A percentile compares a stretch with the other conserved stretches of the same genome.
phyloP scores from a whole-genome alignment of 2,888 invertebrate genomes.

The Pristionchus arcanus region DNA sequence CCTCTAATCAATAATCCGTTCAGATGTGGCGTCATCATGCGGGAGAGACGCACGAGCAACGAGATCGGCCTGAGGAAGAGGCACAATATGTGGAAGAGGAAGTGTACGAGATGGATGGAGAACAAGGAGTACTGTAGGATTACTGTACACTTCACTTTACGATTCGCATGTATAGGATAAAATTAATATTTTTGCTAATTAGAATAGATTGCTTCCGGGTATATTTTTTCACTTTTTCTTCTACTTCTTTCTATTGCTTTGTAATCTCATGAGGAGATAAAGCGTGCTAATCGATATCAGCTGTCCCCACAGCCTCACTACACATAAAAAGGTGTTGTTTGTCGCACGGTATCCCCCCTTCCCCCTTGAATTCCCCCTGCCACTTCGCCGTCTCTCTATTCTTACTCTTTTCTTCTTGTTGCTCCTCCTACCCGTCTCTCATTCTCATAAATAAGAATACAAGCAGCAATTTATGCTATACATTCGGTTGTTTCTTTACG shows the following conservation, averaged over 20 bases:
- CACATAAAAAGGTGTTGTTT: not conserved
- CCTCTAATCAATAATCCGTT: not conserved
- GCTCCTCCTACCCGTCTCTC: not conserved
- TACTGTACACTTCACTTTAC: not conserved
- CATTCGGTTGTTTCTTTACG: not conserved
- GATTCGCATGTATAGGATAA: slow-evolving; percentile 11
- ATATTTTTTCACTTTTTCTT: not conserved
- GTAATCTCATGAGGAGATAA: not conserved
- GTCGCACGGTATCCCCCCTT: slow-evolving; percentile 14
- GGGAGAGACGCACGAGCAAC: not conserved
- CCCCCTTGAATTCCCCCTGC: not conserved
- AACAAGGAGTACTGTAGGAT: slow-evolving; percentile 7
- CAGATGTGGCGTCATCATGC: not conserved
- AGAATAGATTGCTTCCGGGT: not conserved
- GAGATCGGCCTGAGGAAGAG: slow-evolving; percentile 27
- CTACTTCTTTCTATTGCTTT: not conserved
- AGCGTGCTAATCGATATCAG: slow-evolving; percentile 2
- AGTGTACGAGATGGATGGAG: slow-evolving; percentile 25
- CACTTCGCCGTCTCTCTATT: not conserved
- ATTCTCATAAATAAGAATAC: slow-evolving; percentile 7
- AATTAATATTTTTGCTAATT: not conserved
- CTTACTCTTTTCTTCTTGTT: slow-evolving; percentile 29
- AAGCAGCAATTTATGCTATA: not conserved
- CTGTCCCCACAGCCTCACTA: not conserved
- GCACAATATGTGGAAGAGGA: slow-evolving; percentile 36